Percentiles rank a stretch among this genome's conserved stretches.
phyloP scores from a whole-genome alignment of 2,888 invertebrate species.

The Pollenia griseotomentosa region DNA sequence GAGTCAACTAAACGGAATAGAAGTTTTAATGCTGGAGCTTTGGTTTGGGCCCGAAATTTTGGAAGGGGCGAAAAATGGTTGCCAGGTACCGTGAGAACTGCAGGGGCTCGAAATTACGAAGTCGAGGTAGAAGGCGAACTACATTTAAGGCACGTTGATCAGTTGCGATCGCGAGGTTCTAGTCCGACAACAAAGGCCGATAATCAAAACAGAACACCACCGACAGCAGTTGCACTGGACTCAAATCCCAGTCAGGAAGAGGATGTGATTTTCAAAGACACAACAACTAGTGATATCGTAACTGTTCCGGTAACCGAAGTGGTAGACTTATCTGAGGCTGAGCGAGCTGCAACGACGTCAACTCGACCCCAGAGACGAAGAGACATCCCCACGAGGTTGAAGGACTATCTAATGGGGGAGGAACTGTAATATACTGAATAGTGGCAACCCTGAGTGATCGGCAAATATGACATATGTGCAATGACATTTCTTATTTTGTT shows the following conservation, averaged over 20 bases:
- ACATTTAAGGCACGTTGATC: slow-evolving; percentile 2
- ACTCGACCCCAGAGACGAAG: no score
- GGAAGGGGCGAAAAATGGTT: slow-evolving; percentile 20
- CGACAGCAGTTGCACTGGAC: not conserved
- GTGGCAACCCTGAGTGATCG: no score
- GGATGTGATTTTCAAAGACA: no score
- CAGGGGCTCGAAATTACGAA: slow-evolving; percentile 16
- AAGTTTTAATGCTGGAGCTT: slow-evolving; percentile 30
- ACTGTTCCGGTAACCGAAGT: no score
- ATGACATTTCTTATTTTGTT: no score
- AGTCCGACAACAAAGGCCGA: not conserved
- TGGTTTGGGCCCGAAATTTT: slow-evolving; percentile 47
- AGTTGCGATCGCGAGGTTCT: slow-evolving; percentile 10
- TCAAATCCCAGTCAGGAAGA: no score
- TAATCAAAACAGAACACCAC: not conserved
- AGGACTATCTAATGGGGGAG: slow-evolving; percentile 13
- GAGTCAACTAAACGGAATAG: not conserved
- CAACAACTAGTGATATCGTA: no score
- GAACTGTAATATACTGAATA: slow-evolving; percentile 16
- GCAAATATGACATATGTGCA: no score
- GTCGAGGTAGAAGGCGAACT: not conserved
- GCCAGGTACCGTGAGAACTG: not conserved
- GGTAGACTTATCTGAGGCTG: no score
- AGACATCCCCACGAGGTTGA: not conserved
- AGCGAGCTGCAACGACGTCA: no score